Evolutionary conservation across 2,113 vertebrate genomes (phyloP).

Genomic region (Ammodytes marinus): DNA sequence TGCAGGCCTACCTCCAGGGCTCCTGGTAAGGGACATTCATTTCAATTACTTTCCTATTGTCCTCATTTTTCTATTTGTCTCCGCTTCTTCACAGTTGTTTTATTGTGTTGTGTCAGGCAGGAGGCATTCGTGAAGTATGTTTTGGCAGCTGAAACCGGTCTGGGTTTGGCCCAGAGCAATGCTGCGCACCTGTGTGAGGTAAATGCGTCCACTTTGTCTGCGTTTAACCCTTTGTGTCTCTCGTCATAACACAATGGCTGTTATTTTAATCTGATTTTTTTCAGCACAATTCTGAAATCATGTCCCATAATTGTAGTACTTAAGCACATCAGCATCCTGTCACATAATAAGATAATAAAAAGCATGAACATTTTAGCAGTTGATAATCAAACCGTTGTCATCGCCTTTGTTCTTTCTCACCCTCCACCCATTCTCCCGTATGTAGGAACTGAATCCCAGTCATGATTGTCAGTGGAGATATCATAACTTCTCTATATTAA

Average conservation of each 20-base stretch:
- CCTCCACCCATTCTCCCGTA: slow-evolving; percentile 24
- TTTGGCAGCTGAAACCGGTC: slow-evolving; percentile 92
- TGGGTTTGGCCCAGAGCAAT: slow-evolving; percentile 94
- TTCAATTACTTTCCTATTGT: slow-evolving; percentile 51
- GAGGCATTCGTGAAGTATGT: slow-evolving; percentile 91
- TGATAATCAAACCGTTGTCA: slow-evolving; percentile 51
- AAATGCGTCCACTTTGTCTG: neutral
- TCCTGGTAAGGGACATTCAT: slow-evolving; percentile 84
- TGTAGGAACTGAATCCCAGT: slow-evolving; percentile 85
- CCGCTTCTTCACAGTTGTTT: slow-evolving; percentile 2
- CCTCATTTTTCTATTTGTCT: slow-evolving; percentile 16
- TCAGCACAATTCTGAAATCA: slow-evolving; percentile 15
- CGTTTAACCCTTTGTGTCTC: slow-evolving; percentile 11
- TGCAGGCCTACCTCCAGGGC: slow-evolving; percentile 90
- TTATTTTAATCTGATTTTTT: slow-evolving; percentile 1
- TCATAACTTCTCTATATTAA: slow-evolving; percentile 91
- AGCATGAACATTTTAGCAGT: slow-evolving; percentile 43
- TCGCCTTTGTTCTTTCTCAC: slow-evolving; percentile 28
- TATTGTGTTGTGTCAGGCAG: slow-evolving; percentile 79
- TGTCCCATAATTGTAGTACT: slow-evolving; percentile 27
- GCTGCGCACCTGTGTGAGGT: slow-evolving; percentile 93
- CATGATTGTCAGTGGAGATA: slow-evolving; percentile 92
- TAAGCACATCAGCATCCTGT: slow-evolving; percentile 34
- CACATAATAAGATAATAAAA: slow-evolving; percentile 26
- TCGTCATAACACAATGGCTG: neutral